These are phyloP conservation scores for Hesperophylax magnus DNA, from an alignment of 1,140 invertebrate species.

Conservation along the genomic window DNA sequence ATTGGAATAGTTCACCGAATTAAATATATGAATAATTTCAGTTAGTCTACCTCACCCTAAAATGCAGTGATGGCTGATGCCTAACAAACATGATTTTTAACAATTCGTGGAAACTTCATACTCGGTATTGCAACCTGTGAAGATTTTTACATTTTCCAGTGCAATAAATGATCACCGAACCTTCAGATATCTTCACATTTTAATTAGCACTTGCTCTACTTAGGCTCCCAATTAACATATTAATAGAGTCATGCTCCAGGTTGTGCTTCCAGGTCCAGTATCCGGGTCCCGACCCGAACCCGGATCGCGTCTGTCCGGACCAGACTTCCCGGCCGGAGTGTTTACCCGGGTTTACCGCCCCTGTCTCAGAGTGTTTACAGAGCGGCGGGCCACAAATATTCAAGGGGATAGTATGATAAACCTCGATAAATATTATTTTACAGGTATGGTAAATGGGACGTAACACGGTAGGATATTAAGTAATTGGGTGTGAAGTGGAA, in stretches of 20 bases:
- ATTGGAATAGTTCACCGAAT: no score
- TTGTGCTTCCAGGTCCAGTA: not conserved
- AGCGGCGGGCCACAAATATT: slow-evolving; percentile 4
- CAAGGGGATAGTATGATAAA: slow-evolving; percentile 4
- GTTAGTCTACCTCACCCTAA: no score
- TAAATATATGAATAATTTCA: no score
- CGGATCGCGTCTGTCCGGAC: not conserved
- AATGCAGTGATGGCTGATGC: no score
- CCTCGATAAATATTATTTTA: slow-evolving; percentile 29
- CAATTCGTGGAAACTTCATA: no score
- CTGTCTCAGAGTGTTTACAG: not conserved
- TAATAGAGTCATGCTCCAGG: not conserved
- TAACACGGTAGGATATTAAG: not conserved
- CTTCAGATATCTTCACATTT: no score
- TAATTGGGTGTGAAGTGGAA: slow-evolving; percentile 22
- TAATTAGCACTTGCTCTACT: no score
- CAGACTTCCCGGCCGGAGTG: not conserved
- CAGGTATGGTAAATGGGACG: slow-evolving; percentile 13
- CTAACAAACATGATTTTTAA: no score
- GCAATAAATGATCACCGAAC: no score
- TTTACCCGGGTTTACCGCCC: not conserved
- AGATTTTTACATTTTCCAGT: no score
- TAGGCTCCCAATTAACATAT: not conserved
- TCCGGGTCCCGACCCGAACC: not conserved
- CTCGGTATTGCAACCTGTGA: no score